Evolutionary conservation across 2,113 vertebrate species (phyloP).

Genomic region (Burhinus oedicnemus): DNA sequence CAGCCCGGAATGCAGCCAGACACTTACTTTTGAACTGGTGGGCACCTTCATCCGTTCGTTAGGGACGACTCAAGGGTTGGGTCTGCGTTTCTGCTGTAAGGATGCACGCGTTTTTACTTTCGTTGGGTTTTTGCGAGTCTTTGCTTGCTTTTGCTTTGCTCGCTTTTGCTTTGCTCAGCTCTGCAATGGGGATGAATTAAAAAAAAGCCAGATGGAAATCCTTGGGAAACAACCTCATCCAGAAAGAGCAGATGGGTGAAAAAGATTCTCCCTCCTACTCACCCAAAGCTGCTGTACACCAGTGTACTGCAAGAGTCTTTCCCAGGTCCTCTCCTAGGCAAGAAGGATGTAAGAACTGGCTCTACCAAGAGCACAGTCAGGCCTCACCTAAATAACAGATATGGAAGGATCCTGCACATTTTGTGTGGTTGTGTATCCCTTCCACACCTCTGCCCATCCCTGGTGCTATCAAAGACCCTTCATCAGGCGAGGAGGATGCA

Average conservation of each 20-base stretch:
- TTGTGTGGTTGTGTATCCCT: background rate
- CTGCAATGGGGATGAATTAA: background rate
- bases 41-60: fast-evolving
- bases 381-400: background rate
- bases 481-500: background rate
- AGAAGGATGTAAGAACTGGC: background rate
- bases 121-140: background rate
- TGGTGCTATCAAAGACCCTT: background rate
- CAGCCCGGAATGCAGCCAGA: background rate
- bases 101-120: fast-evolving
- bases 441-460: background rate
- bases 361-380: background rate
- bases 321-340: background rate
- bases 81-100: background rate
- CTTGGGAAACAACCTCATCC: background rate
- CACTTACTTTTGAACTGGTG: background rate
- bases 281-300: background rate
- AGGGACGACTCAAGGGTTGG: background rate
- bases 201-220: background rate
- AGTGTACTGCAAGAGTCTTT: background rate
- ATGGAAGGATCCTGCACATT: background rate
- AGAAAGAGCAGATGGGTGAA: background rate
- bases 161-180: background rate
- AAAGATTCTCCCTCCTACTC: background rate
- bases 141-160: background rate